Base-by-base conservation (phyloP, 1,140 invertebrate species). In the Andrena cerasifolii region DNA sequence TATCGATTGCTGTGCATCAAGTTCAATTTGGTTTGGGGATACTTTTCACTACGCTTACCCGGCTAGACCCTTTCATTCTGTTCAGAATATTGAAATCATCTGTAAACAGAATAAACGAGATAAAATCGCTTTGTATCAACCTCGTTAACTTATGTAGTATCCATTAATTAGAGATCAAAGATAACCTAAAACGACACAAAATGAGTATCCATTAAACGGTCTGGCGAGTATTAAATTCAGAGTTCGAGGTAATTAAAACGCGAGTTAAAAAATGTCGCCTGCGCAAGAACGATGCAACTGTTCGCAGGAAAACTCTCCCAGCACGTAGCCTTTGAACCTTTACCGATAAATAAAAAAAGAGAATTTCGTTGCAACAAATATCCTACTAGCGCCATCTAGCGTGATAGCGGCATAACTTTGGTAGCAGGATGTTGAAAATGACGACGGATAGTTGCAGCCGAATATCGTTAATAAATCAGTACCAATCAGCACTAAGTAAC, bases 381-480 rank as follows among this genome's bases (percentile, higher is more conserved):
- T 6, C 3, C 5, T 12, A 2, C n/a, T 74, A 1, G 12, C 26
- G 72, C 72, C 61, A 74, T 54, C 72, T 74, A 24, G 1, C 12
- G 6, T 7, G 12, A 2, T 0, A 43, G 24, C 0, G 8, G 16
- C 0, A 14, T 4, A 33, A 28, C 45, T 45, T 49, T 0, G 40
- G n/a, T 16, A 12, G 31, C 8, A 18, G 18, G 8, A 33, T 16
- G 6, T 24, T 14, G 33, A 40, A 47, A 26, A 74, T 21, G 33
- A 12, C n/a, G 36, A 33, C 58, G 7, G 10, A 4, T 58, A 58
- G 14, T n/a, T 5, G 62, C 43, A 26, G 66, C 2, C 18, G 36
- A 43, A 54, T 54, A 54, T 54, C 61, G 36, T 75, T 51, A 49
- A 47, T 40, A 59, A 43, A 54, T 74, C 33, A 54, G 18, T 43